A percentile compares a stretch with the other conserved stretches of the same genome.
Conservation (phyloP, 2,113 vertebrate genomes). For the Cepphus grylle region DNA sequence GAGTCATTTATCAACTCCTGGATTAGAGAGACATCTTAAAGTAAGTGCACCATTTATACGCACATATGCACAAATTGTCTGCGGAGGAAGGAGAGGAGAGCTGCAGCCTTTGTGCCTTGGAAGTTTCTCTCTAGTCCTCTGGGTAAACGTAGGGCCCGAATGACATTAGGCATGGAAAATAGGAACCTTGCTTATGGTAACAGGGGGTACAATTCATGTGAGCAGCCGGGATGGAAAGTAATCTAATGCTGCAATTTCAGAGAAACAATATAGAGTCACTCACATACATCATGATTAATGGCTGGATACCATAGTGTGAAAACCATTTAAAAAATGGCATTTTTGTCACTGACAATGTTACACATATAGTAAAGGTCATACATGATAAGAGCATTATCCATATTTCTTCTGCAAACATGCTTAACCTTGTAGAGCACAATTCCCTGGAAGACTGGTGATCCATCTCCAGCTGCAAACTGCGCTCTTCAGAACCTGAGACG, state of each 20-base stretch:
- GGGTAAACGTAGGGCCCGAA: neutral
- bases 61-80: conserved; percentile 45
- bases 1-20: conserved; percentile 44
- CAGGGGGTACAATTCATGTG: conserved; percentile 14
- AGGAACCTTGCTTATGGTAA: conserved; percentile 29
- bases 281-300: conserved; percentile 63
- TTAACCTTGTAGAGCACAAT: conserved; percentile 65
- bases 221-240: neutral
- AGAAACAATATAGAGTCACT: conserved; percentile 44
- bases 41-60: conserved; percentile 8
- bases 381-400: conserved; percentile 61
- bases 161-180: conserved; percentile 6
- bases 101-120: neutral
- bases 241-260: conserved; percentile 54
- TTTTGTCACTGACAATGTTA: conserved; percentile 69
- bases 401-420: conserved; percentile 70
- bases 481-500: conserved; percentile 22
- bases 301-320: conserved; percentile 66
- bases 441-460: conserved; percentile 54
- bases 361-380: conserved; percentile 65
- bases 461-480: conserved; percentile 46
- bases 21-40: conserved; percentile 44
- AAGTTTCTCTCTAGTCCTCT: conserved; percentile 17
- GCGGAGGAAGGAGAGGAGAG: neutral
- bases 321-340: conserved; percentile 67